Conservation (phyloP, 2,113 vertebrate species). For the Perccottus glenii region DNA sequence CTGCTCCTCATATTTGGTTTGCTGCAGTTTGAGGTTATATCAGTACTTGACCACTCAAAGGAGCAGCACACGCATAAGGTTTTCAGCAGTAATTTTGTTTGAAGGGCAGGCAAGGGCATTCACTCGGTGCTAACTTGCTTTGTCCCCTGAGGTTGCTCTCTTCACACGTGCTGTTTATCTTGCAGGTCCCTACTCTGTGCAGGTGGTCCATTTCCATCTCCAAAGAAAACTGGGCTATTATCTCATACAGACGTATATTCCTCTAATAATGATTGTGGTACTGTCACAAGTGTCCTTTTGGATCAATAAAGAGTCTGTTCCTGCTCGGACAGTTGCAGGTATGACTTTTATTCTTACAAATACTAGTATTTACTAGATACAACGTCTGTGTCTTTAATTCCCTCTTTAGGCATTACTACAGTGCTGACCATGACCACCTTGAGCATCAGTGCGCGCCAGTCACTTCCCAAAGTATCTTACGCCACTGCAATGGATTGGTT, state of each 20-base stretch:
- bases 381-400: conserved; percentile 5
- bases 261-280: conserved; percentile 85
- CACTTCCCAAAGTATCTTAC: conserved; percentile 93
- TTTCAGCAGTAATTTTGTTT: conserved; percentile 43
- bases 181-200: conserved; percentile 93
- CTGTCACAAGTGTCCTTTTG: conserved; percentile 86
- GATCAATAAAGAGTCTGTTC: conserved; percentile 89
- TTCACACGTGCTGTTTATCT: conserved; percentile 74
- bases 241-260: conserved; percentile 85
- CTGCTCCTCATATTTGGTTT: not conserved
- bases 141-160: conserved; percentile 32
- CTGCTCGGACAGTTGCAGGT: conserved; percentile 83
- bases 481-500: conserved; percentile 98
- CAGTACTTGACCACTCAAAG: conserved; percentile 1
- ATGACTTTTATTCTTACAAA: conserved; percentile 31
- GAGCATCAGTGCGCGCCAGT: conserved; percentile 94
- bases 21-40: conserved; percentile 21
- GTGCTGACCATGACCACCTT: conserved; percentile 96
- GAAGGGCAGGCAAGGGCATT: conserved; percentile 69
- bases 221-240: conserved; percentile 89
- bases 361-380: not conserved
- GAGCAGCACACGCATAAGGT: conserved; percentile 18
- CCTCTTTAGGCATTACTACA: conserved; percentile 88
- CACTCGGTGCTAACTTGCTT: conserved; percentile 11
- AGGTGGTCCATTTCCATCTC: conserved; percentile 93